A percentile compares a stretch with the other conserved stretches of the same genome.
Conservation (phyloP, 2,888 invertebrate genomes). For the Apoda limacodes region DNA sequence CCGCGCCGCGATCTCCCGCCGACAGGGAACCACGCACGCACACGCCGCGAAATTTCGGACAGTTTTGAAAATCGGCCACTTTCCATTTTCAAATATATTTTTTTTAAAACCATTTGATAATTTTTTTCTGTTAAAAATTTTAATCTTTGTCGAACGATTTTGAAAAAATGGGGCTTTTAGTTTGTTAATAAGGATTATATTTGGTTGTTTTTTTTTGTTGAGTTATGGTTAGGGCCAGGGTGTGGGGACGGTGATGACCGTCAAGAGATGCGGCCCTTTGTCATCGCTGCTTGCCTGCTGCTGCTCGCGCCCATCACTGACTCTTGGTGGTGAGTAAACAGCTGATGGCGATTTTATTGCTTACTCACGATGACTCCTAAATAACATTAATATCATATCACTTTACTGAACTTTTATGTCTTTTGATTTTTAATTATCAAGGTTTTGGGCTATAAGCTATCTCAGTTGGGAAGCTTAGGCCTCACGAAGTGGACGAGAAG, state of each 20-base stretch:
- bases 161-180: constrained; percentile 21
- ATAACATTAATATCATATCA: too few relatives aligned
- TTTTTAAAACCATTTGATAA: neutral
- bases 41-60: constrained; percentile 53
- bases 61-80: constrained; percentile 44
- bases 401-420: too few relatives aligned
- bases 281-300: constrained; percentile 86
- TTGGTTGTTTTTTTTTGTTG: constrained; percentile 24
- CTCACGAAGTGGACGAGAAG: too few relatives aligned
- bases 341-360: too few relatives aligned
- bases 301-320: constrained; percentile 90
- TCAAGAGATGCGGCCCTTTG: constrained; percentile 77
- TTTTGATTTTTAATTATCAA: too few relatives aligned
- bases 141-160: too few relatives aligned
- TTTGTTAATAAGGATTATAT: constrained; percentile 13
- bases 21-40: constrained; percentile 57
- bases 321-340: constrained; percentile 86
- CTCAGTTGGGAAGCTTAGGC: too few relatives aligned
- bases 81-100: neutral
- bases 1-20: constrained; percentile 59
- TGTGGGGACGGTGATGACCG: constrained; percentile 58
- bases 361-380: too few relatives aligned
- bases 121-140: too few relatives aligned
- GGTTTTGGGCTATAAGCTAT: too few relatives aligned
- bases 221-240: constrained; percentile 32